phyloP scores from a whole-genome alignment of 2,888 invertebrate species.

The Eumacrocentrus americanus region DNA sequence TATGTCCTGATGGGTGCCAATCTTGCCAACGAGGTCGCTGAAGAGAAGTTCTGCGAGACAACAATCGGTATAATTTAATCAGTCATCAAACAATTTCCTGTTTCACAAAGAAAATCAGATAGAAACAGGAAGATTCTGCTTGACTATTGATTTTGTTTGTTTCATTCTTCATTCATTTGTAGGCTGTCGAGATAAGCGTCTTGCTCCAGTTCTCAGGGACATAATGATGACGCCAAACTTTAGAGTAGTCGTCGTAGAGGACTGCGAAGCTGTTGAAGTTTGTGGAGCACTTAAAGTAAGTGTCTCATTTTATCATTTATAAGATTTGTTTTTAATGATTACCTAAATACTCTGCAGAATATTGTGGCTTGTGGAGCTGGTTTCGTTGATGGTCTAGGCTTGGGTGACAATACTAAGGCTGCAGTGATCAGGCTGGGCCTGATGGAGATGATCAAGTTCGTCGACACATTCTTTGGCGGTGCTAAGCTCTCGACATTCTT shows the following conservation, averaged over 20 bases:
- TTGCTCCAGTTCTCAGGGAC: slow-evolving; percentile 66
- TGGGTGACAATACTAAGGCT: slow-evolving; percentile 74
- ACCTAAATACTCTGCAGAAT: slow-evolving; percentile 61
- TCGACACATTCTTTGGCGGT: slow-evolving; percentile 65
- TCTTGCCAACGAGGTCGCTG: slow-evolving; percentile 72
- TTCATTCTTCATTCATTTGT: slow-evolving; percentile 11
- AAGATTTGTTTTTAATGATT: background rate
- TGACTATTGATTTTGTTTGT: background rate
- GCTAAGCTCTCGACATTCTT: slow-evolving; percentile 69
- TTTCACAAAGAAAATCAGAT: background rate
- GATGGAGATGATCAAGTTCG: slow-evolving; percentile 73
- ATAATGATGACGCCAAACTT: slow-evolving; percentile 72
- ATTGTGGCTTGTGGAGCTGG: slow-evolving; percentile 74
- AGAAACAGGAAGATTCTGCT: background rate
- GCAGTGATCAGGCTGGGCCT: slow-evolving; percentile 73
- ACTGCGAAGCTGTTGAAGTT: slow-evolving; percentile 72
- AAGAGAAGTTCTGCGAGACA: slow-evolving; percentile 73
- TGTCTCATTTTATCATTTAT: background rate
- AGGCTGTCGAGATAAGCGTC: slow-evolving; percentile 62
- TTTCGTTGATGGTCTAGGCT: slow-evolving; percentile 70
- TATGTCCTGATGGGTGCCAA: slow-evolving; percentile 76
- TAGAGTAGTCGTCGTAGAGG: slow-evolving; percentile 69
- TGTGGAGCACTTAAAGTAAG: slow-evolving; percentile 70
- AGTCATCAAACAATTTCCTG: background rate
- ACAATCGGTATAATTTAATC: slow-evolving; percentile 70